Evolutionary conservation across 2,888 invertebrate genomes (phyloP).

Genomic region (Metalampra italica): DNA sequence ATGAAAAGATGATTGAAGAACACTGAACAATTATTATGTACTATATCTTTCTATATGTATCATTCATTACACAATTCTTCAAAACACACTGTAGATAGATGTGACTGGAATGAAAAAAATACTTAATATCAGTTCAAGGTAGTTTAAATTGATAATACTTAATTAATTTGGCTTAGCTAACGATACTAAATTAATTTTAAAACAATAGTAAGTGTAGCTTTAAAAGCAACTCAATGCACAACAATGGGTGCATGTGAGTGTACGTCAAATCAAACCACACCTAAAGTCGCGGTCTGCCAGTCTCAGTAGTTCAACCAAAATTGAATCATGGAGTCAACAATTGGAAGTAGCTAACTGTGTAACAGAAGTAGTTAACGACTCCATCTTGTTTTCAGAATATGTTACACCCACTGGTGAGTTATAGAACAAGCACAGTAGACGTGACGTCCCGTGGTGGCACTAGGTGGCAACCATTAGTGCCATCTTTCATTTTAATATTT

Average conservation of each 20-base stretch:
- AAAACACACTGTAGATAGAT: neutral
- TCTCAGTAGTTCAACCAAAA: conserved; percentile 43
- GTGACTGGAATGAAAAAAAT: neutral
- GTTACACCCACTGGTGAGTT: conserved; percentile 78
- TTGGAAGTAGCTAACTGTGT: conserved; percentile 56
- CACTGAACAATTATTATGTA: neutral
- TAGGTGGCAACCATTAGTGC: conserved; percentile 18
- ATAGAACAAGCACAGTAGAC: conserved; percentile 56
- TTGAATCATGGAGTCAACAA: conserved; percentile 66
- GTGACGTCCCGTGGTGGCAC: conserved; percentile 24
- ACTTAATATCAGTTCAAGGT: too few species aligned
- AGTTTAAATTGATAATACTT: too few species aligned
- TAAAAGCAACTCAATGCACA: too few species aligned
- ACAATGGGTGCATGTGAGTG: conserved; percentile 20
- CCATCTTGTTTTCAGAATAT: conserved; percentile 78
- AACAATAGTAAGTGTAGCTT: too few species aligned
- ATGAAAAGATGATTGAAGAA: conserved; percentile 18
- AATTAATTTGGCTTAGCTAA: too few species aligned
- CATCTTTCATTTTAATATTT: conserved; percentile 18
- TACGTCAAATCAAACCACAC: conserved; percentile 7
- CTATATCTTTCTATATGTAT: neutral
- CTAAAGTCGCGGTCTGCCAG: neutral
- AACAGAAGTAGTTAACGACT: conserved; percentile 68
- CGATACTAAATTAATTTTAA: too few species aligned
- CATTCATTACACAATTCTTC: neutral